Conservation (phyloP, 2,113 vertebrate genomes). For the Nycticryphes semicollaris region DNA sequence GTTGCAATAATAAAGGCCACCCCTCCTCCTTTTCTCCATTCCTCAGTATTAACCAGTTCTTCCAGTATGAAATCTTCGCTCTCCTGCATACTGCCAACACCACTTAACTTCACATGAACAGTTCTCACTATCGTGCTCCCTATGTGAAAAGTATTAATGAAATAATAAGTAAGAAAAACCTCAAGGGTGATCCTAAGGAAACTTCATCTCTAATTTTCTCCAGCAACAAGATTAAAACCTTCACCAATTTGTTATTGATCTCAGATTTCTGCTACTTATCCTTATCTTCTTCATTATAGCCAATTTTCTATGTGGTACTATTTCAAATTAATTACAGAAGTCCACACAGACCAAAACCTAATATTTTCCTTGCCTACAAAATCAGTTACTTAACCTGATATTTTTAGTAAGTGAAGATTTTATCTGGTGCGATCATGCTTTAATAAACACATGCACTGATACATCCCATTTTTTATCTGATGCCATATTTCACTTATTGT, state of each 20-base stretch:
- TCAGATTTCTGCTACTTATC: not conserved
- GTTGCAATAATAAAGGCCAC: not conserved
- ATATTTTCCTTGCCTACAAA: not conserved
- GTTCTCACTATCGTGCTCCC: not conserved
- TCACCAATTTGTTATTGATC: not conserved
- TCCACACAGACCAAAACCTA: not conserved
- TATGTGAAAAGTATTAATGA: not conserved
- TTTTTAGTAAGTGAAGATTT: not conserved
- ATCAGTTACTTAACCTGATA: not conserved
- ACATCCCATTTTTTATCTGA: not conserved
- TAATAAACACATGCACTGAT: not conserved
- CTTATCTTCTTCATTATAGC: not conserved
- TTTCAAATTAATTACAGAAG: not conserved
- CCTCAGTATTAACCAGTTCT: not conserved
- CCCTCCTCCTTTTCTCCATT: not conserved
- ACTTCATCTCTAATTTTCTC: not conserved
- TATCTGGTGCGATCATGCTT: not conserved
- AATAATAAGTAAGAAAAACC: not conserved
- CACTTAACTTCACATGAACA: not conserved
- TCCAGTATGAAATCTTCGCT: not conserved
- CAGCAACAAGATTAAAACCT: not conserved
- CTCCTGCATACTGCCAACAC: not conserved
- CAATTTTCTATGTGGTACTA: not conserved
- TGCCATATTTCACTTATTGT: not conserved
- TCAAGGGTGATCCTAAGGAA: not conserved